A percentile compares a stretch with the other conserved stretches of the same genome.
These are phyloP conservation scores for Pterocles burchelli DNA, from an alignment of 2,113 vertebrate species.

Conservation along the genomic window DNA sequence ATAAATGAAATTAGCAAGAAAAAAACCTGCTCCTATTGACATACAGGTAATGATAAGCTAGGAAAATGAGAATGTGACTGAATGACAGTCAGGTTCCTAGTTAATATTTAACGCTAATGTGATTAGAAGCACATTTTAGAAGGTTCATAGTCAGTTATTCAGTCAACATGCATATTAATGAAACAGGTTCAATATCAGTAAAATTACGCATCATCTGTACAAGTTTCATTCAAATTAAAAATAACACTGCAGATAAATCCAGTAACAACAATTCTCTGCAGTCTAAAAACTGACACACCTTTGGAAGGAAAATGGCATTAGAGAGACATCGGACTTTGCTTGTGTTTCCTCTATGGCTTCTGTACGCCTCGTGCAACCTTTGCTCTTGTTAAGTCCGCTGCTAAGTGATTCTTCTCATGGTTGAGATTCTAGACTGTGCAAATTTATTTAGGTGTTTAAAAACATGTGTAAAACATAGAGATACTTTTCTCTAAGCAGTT, in stretches of 20 bases:
- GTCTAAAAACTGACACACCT: constrained; percentile 23
- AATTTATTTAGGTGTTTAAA: constrained; percentile 16
- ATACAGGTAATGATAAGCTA: constrained; percentile 39
- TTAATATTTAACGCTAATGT: constrained; percentile 73
- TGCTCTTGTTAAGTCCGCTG: not conserved
- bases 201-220: constrained; percentile 48
- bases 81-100: constrained; percentile 31
- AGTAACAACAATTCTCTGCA: constrained; percentile 20
- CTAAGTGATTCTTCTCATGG: constrained; percentile 15
- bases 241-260: not conserved
- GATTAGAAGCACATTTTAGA: constrained; percentile 74
- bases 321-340: not conserved
- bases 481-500: not conserved
- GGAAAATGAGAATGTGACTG: constrained; percentile 45
- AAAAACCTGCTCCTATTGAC: not conserved
- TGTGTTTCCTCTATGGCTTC: not conserved
- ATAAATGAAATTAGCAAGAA: constrained; percentile 46
- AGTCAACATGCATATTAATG: constrained; percentile 48
- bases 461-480: not conserved
- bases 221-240: constrained; percentile 30
- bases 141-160: constrained; percentile 42
- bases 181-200: constrained; percentile 30
- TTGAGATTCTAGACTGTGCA: constrained; percentile 12
- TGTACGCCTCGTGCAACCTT: not conserved
- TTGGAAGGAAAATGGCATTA: constrained; percentile 19